Evolutionary conservation across 2,888 invertebrate genomes (phyloP), one percentile per base, ranked within the genome.

Genomic region (Rhaphigaster nebulosa): DNA sequence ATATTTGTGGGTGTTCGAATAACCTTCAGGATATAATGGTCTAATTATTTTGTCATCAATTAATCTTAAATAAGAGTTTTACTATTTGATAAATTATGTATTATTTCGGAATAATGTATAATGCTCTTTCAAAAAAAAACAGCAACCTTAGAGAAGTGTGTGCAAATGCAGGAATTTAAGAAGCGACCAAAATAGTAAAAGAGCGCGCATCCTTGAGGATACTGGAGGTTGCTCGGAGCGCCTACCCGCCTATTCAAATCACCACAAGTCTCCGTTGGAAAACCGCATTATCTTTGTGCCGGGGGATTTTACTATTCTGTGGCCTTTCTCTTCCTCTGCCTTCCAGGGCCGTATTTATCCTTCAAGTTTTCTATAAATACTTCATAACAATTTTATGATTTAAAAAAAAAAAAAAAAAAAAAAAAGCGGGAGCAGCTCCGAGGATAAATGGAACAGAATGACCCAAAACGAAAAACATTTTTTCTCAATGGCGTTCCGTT

Each of bases 401-500:
- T n/a, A n/a, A n/a, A n/a, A n/a, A n/a, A 56, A 20, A 56, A 29
- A 65, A 65, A 60, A n/a, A 4, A 29, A 29, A 0, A 65, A 65
- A 0, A 76, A 23, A 38, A 38, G 20, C 41, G 13, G n/a, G 12
- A 50, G 15, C 4, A n/a, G 26, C n/a, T 84, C 41, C 13, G 26
- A 84, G 26, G 45, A 50, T n/a, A 84, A 84, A 76, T 76, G 70
- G 34, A 38, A 76, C 20, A 76, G 18, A 20, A 76, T 38, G 38
- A 76, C 45, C 84, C 84, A n/a, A 84, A 50, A 50, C 13, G 45
- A 45, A 23, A 41, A 15, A 88, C 1, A 34, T 88, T 60, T 88
- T 88, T 88, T 88, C 60, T 56, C 60, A 60, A 88, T 41, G 88
- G n/a, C 41, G n/a, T 41, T 38, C 88, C 88, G 88, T 88, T 88